Percentiles rank a stretch among this genome's conserved stretches.
phyloP scores from a whole-genome alignment of 1,140 invertebrate species.

The Chelonus insularis region DNA sequence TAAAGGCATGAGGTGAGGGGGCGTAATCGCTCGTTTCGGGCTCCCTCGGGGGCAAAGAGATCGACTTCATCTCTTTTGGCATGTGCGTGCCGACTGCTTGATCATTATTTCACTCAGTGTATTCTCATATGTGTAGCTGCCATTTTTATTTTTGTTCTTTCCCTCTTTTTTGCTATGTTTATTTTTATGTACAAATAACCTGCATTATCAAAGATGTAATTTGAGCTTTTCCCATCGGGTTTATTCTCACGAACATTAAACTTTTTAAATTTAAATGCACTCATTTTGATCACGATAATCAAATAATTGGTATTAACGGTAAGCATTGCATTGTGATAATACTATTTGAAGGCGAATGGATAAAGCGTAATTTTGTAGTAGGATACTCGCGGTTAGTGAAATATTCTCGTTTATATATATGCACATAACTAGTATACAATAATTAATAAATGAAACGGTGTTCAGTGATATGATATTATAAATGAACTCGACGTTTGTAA shows the following conservation, averaged over 20 bases:
- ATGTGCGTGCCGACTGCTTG: conserved; percentile 23
- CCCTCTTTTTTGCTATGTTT: neutral
- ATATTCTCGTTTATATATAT: conserved; percentile 1
- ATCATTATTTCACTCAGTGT: conserved; percentile 18
- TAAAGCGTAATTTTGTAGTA: conserved; percentile 17
- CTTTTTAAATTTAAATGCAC: conserved; percentile 8
- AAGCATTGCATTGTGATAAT: conserved; percentile 22
- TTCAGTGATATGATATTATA: conserved; percentile 16
- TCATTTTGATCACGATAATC: conserved; percentile 12
- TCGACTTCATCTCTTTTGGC: conserved; percentile 21
- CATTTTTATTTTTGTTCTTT: conserved; percentile 9
- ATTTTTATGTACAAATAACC: neutral
- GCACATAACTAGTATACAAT: conserved; percentile 6
- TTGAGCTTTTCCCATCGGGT: conserved; percentile 2
- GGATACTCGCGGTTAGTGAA: conserved; percentile 11
- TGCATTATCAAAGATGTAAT: neutral
- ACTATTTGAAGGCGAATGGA: conserved; percentile 21
- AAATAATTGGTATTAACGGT: conserved; percentile 22
- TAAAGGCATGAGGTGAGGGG: conserved; percentile 24
- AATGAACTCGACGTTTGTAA: conserved; percentile 2
- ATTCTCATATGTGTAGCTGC: conserved; percentile 1
- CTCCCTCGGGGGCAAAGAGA: conserved; percentile 9
- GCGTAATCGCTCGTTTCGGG: conserved; percentile 25
- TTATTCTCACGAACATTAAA: conserved; percentile 1
- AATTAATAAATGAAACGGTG: conserved; percentile 22